A percentile compares a stretch with the other conserved stretches of the same genome.
Conservation (phyloP, 1,140 invertebrate species). For the Glossosoma conforme region DNA sequence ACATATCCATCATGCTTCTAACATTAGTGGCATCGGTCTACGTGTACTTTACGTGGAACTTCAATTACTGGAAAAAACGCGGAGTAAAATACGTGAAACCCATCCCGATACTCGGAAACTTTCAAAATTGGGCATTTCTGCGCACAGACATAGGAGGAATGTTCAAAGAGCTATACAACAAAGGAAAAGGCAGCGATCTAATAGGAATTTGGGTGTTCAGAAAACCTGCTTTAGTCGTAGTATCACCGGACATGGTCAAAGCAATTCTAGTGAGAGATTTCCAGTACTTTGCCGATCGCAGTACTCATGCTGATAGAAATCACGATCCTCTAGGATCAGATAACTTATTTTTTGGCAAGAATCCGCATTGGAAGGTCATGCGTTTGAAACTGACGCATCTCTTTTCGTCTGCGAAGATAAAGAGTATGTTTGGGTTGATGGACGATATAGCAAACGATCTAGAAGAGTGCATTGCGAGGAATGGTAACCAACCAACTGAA, state of each 20-base stretch:
- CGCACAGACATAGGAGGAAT: conserved; percentile 23
- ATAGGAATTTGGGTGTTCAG: conserved; percentile 48
- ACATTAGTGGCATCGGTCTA: conserved; percentile 11
- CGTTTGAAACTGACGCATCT: conserved; percentile 49
- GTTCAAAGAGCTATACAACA: conserved; percentile 28
- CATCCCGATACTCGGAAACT: conserved; percentile 26
- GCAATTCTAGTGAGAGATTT: conserved; percentile 48
- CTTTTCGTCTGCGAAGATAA: conserved; percentile 52
- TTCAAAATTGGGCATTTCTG: conserved; percentile 22
- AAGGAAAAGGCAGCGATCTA: conserved; percentile 9
- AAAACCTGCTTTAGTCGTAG: conserved; percentile 43
- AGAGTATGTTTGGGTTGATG: conserved; percentile 38
- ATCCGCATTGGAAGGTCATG: conserved; percentile 46
- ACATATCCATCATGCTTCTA: background rate
- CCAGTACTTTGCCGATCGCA: conserved; percentile 41
- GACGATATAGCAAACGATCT: conserved; percentile 25
- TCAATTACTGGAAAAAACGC: conserved; percentile 34
- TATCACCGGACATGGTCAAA: conserved; percentile 47
- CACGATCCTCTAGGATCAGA: conserved; percentile 24
- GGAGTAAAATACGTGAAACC: conserved; percentile 30
- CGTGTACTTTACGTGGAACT: conserved; percentile 32
- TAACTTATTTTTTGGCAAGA: conserved; percentile 36
- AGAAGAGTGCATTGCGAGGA: conserved; percentile 16
- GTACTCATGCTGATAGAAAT: conserved; percentile 28
- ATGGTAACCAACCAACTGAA: conserved; percentile 36